These are phyloP conservation scores for Sebastes umbrosus DNA, from an alignment of 2,797 vertebrate genomes.

Conservation along the genomic window DNA sequence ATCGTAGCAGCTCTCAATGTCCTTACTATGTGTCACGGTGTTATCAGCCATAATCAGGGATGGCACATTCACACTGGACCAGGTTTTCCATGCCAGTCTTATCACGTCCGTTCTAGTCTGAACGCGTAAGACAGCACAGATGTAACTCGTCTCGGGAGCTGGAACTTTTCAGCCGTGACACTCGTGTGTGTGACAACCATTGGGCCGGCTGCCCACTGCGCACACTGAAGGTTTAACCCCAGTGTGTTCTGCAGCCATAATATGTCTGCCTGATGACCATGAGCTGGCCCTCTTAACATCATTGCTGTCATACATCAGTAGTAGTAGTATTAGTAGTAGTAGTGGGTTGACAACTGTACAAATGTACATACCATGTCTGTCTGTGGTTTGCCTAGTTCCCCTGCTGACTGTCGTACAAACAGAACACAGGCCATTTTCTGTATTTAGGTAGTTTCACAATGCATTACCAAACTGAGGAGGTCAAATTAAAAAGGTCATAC, in stretches of 20 bases:
- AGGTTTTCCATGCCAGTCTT: conserved; percentile 41
- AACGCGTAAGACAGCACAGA: conserved; percentile 37
- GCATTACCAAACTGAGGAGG: conserved; percentile 36
- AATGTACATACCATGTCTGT: not conserved
- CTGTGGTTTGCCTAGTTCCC: conserved; percentile 4
- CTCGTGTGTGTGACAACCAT: conserved; percentile 6
- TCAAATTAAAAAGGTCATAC: conserved; percentile 36
- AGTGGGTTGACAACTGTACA: not conserved
- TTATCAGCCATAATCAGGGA: conserved; percentile 42
- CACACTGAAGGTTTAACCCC: not conserved
- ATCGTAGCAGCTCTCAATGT: not conserved
- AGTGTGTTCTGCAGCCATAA: conserved; percentile 4
- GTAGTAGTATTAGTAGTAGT: too few species aligned
- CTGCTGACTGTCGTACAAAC: not conserved
- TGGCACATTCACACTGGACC: conserved; percentile 21
- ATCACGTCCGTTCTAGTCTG: conserved; percentile 33
- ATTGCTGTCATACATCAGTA: conserved; percentile 15
- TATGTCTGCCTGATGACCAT: conserved; percentile 18
- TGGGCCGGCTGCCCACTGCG: conserved; percentile 22
- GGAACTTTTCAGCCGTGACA: conserved; percentile 42
- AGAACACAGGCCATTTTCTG: conserved; percentile 13
- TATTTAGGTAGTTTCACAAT: conserved; percentile 44
- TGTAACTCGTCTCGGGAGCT: conserved; percentile 21
- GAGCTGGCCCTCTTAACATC: conserved; percentile 15
- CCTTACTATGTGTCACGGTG: not conserved